Conservation (phyloP, 2,797 vertebrate genomes). For the Lepus townsendii region DNA sequence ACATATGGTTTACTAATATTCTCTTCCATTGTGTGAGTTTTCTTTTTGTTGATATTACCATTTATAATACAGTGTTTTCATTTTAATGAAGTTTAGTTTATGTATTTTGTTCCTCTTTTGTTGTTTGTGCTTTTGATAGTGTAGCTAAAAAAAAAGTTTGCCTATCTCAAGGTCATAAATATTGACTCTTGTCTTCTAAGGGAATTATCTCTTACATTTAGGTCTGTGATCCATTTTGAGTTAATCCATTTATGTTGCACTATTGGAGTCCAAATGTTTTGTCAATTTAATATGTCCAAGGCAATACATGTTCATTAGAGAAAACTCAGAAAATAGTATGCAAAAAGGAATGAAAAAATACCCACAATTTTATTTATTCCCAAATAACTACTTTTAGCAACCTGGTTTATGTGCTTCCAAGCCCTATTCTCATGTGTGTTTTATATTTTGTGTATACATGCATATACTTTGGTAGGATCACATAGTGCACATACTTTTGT, state of each 20-base stretch:
- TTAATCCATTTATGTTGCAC: neutral
- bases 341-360: neutral
- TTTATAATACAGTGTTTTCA: neutral
- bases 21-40: neutral
- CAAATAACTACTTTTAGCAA: neutral
- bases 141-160: neutral
- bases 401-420: neutral
- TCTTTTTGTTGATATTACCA: neutral
- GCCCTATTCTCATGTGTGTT: neutral
- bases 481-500: neutral
- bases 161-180: neutral
- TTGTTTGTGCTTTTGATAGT: neutral
- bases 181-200: neutral
- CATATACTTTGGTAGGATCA: neutral
- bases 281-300: neutral
- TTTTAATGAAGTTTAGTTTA: slow-evolving; percentile 31
- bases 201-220: neutral
- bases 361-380: neutral
- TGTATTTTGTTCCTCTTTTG: neutral
- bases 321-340: slow-evolving; percentile 29
- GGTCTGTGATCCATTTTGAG: neutral
- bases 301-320: neutral
- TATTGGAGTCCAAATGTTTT: neutral
- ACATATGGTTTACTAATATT: slow-evolving; percentile 9
- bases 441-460: neutral